Base-by-base conservation (phyloP, 2,888 invertebrate species). In the Augiades crinisus region DNA sequence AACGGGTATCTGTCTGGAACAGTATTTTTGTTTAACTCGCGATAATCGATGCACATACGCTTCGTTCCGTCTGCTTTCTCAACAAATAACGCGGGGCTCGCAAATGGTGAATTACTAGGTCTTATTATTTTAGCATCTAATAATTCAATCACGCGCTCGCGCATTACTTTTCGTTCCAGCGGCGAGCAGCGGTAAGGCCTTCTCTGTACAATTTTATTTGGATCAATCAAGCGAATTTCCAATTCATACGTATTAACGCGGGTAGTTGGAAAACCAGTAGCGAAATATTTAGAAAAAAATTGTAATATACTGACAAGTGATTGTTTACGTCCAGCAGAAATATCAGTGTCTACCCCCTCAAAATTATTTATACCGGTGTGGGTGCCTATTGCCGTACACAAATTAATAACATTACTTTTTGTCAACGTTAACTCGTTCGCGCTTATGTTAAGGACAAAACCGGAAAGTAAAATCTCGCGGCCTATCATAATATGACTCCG, bases 141-240 rank as follows among this genome's bases (percentile, higher is more conserved):
- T 1, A 43, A 5, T 7, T 43, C 43, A n/a, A n/a, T n/a, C n/a
- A n/a, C n/a, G n/a, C n/a, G n/a, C n/a, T n/a, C n/a, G n/a, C n/a
- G n/a, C n/a, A n/a, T n/a, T n/a, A n/a, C n/a, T n/a, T n/a, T n/a
- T n/a, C n/a, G n/a, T n/a, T n/a, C n/a, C n/a, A n/a, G n/a, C n/a
- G n/a, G n/a, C n/a, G n/a, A n/a, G n/a, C n/a, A n/a, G n/a, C n/a
- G n/a, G n/a, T n/a, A n/a, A n/a, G n/a, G n/a, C n/a, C n/a, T n/a
- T n/a, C n/a, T n/a, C n/a, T n/a, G n/a, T 0, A 56, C 56, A 4
- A 31, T 50, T 24, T 47, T 49, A 12, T n/a, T 37, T 7, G 61
- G 63, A 16, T 63, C 59, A 12, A 61, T 30, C 1, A 58, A 27
- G 13, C 57, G 10, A 3, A 65, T 64, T 41, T 55, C 6, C 2